Evolutionary conservation across 2,888 invertebrate species (phyloP).

Genomic region (Caprella mutica): DNA sequence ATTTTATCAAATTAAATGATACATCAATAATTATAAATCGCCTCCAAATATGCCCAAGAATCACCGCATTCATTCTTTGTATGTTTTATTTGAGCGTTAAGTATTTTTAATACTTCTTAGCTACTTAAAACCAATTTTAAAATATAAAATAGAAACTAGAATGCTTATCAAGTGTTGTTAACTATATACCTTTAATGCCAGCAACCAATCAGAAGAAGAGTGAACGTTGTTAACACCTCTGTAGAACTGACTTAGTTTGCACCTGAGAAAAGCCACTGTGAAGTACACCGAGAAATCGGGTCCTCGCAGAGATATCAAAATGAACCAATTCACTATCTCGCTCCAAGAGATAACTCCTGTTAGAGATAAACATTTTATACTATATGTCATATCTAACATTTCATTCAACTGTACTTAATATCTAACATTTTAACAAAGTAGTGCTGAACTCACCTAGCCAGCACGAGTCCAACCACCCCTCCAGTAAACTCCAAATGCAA

Average conservation of each 20-base stretch:
- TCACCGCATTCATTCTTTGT: too few relatives aligned
- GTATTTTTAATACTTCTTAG: too few relatives aligned
- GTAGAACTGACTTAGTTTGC: not conserved
- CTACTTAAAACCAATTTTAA: not conserved
- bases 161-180: not conserved
- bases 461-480: not conserved
- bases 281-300: constrained; percentile 6
- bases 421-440: too few relatives aligned
- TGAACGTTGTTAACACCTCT: not conserved
- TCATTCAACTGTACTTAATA: too few relatives aligned
- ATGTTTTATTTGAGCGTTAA: too few relatives aligned
- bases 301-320: not conserved
- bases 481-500: not conserved
- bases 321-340: not conserved
- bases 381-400: too few relatives aligned
- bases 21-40: too few relatives aligned
- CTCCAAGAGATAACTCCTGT: constrained; percentile 5
- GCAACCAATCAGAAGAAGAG: not conserved
- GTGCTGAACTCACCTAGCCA: too few relatives aligned
- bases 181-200: not conserved
- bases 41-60: too few relatives aligned
- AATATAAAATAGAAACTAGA: not conserved
- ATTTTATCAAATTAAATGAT: too few relatives aligned
- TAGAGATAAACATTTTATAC: too few relatives aligned
- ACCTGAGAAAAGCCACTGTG: constrained; percentile 3